Evolutionary conservation across 30 jellyfish, hydroid and myxozoan genomes (phyloP).

Genomic region (Aurelia sp.): DNA sequence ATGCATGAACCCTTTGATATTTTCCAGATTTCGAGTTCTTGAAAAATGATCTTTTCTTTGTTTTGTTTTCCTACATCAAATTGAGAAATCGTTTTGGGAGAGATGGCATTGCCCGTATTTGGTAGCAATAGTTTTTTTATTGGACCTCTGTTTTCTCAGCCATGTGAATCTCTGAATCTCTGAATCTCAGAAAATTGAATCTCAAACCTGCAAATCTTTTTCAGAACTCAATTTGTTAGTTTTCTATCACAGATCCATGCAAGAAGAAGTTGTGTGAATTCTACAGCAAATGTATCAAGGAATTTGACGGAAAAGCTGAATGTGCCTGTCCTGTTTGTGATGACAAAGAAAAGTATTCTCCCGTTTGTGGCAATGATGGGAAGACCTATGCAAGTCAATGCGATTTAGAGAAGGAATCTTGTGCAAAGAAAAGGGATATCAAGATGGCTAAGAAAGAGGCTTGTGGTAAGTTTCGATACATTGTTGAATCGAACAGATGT

Average conservation of each 20-base stretch:
- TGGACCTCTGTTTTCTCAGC: too few species aligned
- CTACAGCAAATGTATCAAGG: slow-evolving; percentile 23
- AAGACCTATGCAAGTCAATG: too few species aligned
- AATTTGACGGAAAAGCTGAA: slow-evolving; percentile 15
- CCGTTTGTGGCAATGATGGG: slow-evolving; percentile 60
- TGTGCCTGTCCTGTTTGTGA: slow-evolving; percentile 77
- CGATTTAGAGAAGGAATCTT: slow-evolving; percentile 24
- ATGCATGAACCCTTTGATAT: too few species aligned
- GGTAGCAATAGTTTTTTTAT: too few species aligned
- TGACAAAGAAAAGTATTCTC: slow-evolving; percentile 9
- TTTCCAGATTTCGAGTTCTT: too few species aligned
- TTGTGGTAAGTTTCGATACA: slow-evolving; percentile 56
- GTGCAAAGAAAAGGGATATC: slow-evolving; percentile 16
- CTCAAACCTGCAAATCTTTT: too few species aligned
- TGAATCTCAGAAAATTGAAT: too few species aligned
- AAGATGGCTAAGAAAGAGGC: slow-evolving; percentile 19
- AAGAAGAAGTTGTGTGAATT: neutral
- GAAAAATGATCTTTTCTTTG: too few species aligned
- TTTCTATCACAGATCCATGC: slow-evolving; percentile 52
- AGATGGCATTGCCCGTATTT: too few species aligned
- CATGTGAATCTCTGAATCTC: too few species aligned
- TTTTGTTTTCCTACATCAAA: neutral
- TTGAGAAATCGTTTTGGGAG: too few species aligned
- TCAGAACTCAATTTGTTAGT: too few species aligned
- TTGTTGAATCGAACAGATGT: neutral